Evolutionary conservation across 2,888 invertebrate species (phyloP).

Genomic region (Drosophila multiciliata): DNA sequence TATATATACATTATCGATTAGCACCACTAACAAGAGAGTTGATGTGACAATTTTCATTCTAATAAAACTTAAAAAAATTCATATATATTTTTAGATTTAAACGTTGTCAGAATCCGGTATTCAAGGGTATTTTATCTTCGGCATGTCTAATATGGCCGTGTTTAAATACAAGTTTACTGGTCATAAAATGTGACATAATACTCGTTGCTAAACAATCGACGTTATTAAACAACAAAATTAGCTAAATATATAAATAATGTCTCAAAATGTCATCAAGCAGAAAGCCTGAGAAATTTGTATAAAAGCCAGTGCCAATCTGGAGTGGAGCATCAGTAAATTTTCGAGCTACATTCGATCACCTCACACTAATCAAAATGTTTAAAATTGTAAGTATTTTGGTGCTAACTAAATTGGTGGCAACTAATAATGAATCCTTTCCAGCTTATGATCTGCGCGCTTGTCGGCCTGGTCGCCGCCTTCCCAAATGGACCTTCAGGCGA

Average conservation of each 20-base stretch:
- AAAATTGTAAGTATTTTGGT: slow-evolving; percentile 2
- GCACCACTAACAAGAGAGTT: neutral
- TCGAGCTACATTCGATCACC: neutral
- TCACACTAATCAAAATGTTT: slow-evolving; percentile 5
- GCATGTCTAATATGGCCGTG: neutral
- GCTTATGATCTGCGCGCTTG: neutral
- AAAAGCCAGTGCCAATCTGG: neutral
- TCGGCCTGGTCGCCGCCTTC: neutral
- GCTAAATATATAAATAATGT: neutral
- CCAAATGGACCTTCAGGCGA: neutral
- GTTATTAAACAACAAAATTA: neutral
- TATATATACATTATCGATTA: neutral
- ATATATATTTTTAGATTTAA: neutral
- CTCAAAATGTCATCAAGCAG: neutral
- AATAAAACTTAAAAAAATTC: neutral
- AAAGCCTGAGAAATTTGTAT: neutral
- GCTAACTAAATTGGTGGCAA: neutral
- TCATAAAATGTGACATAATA: neutral
- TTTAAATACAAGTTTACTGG: neutral
- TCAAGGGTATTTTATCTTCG: neutral
- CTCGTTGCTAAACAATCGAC: neutral
- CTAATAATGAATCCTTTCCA: neutral
- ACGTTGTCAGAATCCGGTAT: neutral
- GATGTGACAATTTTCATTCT: neutral
- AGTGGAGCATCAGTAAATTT: slow-evolving; percentile 1